Evolutionary conservation across 2,113 vertebrate species (phyloP).

Genomic region (Aepyceros melampus): DNA sequence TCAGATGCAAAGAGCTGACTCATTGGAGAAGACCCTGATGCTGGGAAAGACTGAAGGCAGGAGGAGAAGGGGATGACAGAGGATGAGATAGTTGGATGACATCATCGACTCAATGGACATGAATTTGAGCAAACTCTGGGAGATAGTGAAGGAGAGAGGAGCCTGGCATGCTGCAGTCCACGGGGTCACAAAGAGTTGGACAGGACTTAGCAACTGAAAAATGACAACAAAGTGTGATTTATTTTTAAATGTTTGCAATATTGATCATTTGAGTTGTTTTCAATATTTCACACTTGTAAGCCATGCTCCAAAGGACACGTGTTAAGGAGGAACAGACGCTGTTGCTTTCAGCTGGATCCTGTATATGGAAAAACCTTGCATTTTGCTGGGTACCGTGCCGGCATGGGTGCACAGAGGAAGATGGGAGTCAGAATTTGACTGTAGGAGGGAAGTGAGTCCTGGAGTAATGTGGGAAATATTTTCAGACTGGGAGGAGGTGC

Average conservation of each 20-base stretch:
- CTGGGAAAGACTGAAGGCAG: background rate
- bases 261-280: background rate
- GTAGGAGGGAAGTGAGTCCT: background rate
- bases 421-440: background rate
- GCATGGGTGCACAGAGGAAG: too few species aligned
- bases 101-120: background rate
- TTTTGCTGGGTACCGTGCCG: background rate
- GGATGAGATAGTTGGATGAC: background rate
- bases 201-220: background rate
- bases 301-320: background rate
- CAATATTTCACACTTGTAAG: background rate
- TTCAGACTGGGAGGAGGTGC: background rate
- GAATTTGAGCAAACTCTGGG: background rate
- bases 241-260: background rate
- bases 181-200: background rate
- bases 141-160: background rate
- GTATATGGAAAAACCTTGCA: background rate
- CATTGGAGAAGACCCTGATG: background rate
- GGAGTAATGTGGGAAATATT: background rate
- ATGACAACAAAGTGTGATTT: background rate
- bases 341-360: background rate
- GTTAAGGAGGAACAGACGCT: accelerated
- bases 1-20: background rate
- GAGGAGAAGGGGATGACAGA: background rate
- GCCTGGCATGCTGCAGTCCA: background rate